These are phyloP conservation scores for Bubo scandiacus DNA, from an alignment of 2,113 vertebrate genomes.

Conservation along the genomic window DNA sequence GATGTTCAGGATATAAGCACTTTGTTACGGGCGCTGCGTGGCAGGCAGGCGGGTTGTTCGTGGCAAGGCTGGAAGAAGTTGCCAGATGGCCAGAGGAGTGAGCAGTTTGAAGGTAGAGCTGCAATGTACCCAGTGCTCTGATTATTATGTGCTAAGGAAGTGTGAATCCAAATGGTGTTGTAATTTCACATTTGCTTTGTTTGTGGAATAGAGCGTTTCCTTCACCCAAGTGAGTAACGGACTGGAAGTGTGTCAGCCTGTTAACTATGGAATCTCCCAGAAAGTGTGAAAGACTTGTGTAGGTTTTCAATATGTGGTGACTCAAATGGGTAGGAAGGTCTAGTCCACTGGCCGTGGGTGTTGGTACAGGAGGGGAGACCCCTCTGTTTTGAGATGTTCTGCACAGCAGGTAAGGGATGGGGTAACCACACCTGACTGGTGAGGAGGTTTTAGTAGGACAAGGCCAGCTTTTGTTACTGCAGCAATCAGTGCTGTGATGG, in stretches of 20 bases:
- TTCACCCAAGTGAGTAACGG: background rate
- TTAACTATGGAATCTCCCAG: background rate
- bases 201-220: background rate
- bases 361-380: rapidly evolving
- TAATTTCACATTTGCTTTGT: background rate
- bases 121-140: background rate
- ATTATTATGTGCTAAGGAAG: background rate
- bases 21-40: rapidly evolving
- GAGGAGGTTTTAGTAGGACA: background rate
- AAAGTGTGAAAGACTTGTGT: background rate
- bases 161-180: background rate
- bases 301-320: background rate
- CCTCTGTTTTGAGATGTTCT: background rate
- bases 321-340: background rate
- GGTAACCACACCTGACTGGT: background rate
- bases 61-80: background rate
- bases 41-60: background rate
- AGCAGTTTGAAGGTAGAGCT: conserved; percentile 4
- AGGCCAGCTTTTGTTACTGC: background rate
- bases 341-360: background rate
- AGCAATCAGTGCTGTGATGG: background rate
- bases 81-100: background rate
- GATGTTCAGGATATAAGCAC: background rate
- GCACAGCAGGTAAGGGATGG: background rate
- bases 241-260: background rate